Conservation (phyloP, 2,113 vertebrate species). For the Amphiprion percula region DNA sequence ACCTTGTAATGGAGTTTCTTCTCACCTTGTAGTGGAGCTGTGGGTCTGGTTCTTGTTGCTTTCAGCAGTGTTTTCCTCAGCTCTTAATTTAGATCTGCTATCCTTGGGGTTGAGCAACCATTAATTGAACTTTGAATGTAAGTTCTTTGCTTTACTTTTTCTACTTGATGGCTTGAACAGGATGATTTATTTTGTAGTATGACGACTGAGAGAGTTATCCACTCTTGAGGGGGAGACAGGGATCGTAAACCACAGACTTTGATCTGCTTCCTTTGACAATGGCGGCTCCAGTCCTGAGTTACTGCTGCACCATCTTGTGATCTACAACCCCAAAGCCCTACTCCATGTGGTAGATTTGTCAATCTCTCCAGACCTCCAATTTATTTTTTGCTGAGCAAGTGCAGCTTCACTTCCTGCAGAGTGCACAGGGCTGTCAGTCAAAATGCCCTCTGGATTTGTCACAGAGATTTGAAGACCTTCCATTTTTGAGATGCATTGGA, state of each 20-base stretch:
- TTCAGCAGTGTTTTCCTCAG: constrained; percentile 11
- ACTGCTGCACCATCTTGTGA: constrained; percentile 55
- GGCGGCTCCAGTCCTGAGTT: constrained; percentile 47
- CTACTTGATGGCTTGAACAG: constrained; percentile 28
- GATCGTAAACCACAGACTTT: constrained; percentile 57
- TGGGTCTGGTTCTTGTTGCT: background rate
- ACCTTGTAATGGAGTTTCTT: background rate
- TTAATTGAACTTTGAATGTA: constrained; percentile 51
- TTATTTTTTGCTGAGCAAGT: constrained; percentile 58
- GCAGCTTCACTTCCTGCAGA: constrained; percentile 44
- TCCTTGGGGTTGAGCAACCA: constrained; percentile 1
- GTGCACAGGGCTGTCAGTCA: constrained; percentile 48
- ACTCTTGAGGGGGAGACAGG: background rate
- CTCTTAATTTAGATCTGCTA: constrained; percentile 6
- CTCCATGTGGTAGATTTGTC: constrained; percentile 47
- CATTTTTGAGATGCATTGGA: background rate
- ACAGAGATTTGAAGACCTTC: constrained; percentile 21
- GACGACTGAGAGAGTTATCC: constrained; percentile 39
- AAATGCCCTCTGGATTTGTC: constrained; percentile 34
- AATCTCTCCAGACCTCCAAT: constrained; percentile 25
- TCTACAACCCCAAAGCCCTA: constrained; percentile 53
- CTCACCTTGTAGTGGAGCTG: background rate
- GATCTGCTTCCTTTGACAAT: constrained; percentile 49
- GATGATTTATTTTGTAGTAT: constrained; percentile 42
- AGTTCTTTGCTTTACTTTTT: constrained; percentile 29